phyloP scores from a whole-genome alignment of 2,888 invertebrate genomes.

The Oasisia sp. region DNA sequence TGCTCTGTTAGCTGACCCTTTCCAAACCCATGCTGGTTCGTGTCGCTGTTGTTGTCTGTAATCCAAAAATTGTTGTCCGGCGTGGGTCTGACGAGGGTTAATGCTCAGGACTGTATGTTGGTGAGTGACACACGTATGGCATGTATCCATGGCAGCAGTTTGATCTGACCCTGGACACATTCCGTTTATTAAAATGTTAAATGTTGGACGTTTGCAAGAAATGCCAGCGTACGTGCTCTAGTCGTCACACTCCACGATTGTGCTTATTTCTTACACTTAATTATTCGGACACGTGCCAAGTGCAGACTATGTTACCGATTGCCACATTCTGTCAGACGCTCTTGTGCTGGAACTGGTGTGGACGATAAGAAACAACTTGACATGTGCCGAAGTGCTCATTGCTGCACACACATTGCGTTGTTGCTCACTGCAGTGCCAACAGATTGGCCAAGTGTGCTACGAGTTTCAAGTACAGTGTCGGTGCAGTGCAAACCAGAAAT shows the following conservation, averaged over 20 bases:
- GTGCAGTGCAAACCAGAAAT: neutral
- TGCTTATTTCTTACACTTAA: neutral
- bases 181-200: constrained; percentile 13
- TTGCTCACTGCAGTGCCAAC: neutral
- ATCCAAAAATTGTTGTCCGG: neutral
- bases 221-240: neutral
- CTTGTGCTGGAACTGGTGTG: neutral
- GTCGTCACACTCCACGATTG: neutral
- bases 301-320: neutral
- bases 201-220: constrained; percentile 4
- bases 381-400: neutral
- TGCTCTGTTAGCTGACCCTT: neutral
- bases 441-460: constrained; percentile 10
- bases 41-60: neutral
- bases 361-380: neutral
- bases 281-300: neutral
- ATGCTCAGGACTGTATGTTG: neutral
- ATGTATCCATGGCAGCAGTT: neutral
- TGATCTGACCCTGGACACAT: neutral
- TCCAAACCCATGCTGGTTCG: neutral
- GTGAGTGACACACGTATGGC: neutral
- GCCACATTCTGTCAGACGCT: neutral
- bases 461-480: neutral
- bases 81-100: neutral
- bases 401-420: neutral